phyloP scores from a whole-genome alignment of 2,888 invertebrate species.

The Fabriciana adippe region DNA sequence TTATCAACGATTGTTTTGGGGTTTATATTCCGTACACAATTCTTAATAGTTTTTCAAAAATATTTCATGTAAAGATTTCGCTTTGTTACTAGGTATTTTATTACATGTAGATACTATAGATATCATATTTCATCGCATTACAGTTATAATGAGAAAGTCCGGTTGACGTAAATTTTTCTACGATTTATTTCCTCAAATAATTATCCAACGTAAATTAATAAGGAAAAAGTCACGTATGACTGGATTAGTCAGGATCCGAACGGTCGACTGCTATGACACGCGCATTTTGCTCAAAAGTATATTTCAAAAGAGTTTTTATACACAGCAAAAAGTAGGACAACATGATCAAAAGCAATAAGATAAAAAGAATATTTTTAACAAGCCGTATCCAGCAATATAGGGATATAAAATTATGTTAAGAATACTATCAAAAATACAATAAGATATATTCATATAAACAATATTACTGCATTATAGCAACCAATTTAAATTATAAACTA shows the following conservation, averaged over 20 bases:
- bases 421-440: neutral
- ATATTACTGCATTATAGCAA: too few relatives aligned
- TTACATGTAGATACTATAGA: neutral
- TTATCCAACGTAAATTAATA: neutral
- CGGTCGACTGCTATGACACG: conserved; percentile 37
- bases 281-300: conserved; percentile 36
- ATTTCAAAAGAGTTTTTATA: conserved; percentile 13
- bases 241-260: conserved; percentile 41
- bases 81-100: too few relatives aligned
- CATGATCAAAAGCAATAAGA: conserved; percentile 10
- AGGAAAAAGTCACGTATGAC: conserved; percentile 29
- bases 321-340: neutral
- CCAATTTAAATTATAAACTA: too few relatives aligned
- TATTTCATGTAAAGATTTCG: too few relatives aligned
- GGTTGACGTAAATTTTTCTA: neutral
- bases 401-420: neutral
- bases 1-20: too few relatives aligned
- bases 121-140: neutral
- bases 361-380: conserved; percentile 5
- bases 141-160: neutral
- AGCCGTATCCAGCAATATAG: neutral
- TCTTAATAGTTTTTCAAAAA: too few relatives aligned
- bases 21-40: too few relatives aligned
- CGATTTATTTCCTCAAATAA: conserved; percentile 2
- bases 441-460: too few relatives aligned